Evolutionary conservation across 1,140 invertebrate genomes (phyloP).

Genomic region (Cepaea nemoralis): DNA sequence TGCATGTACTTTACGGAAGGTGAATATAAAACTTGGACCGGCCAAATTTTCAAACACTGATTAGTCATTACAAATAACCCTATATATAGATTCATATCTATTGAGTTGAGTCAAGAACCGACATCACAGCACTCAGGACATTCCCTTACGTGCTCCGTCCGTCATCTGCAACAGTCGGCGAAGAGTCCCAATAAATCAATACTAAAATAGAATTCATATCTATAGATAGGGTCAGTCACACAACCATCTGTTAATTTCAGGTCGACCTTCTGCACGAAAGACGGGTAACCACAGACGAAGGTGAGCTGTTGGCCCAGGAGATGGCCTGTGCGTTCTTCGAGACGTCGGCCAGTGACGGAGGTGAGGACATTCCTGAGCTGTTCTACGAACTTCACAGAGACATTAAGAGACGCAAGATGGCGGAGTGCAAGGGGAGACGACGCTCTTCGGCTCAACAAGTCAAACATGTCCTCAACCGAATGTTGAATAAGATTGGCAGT

Average conservation of each 20-base stretch:
- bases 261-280: conserved; percentile 90
- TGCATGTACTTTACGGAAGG: too few species aligned
- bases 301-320: conserved; percentile 80
- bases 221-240: not conserved
- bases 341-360: conserved; percentile 85
- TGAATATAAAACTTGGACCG: too few species aligned
- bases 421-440: conserved; percentile 64
- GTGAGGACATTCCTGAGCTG: conserved; percentile 74
- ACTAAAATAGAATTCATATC: too few species aligned
- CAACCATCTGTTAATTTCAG: not conserved
- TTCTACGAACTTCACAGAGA: conserved; percentile 70
- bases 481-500: conserved; percentile 63
- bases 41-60: too few species aligned
- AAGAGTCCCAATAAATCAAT: too few species aligned
- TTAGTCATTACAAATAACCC: too few species aligned
- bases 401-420: conserved; percentile 64
- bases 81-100: too few species aligned
- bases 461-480: conserved; percentile 64
- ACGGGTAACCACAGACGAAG: conserved; percentile 89
- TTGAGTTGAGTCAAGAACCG: too few species aligned
- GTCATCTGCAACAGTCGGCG: too few species aligned
- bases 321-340: conserved; percentile 87
- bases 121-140: too few species aligned
- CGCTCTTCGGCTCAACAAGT: conserved; percentile 71
- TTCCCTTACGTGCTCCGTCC: too few species aligned